These are phyloP conservation scores for Sceloporus tristichus DNA, from an alignment of 2,113 vertebrate genomes.

Conservation along the genomic window DNA sequence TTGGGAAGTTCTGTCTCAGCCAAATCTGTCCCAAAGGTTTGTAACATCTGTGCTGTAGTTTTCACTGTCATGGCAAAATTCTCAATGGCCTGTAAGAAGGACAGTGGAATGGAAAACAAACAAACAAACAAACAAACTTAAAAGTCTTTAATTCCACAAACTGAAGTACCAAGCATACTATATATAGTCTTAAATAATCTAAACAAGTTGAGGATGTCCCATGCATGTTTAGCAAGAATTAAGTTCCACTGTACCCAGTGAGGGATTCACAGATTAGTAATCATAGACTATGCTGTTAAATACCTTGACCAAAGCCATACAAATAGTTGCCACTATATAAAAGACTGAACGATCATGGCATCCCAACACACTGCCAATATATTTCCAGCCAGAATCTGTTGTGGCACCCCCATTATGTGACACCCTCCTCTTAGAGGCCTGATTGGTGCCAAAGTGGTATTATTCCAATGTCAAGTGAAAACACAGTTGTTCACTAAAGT, in stretches of 20 bases:
- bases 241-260: background rate
- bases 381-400: too few species aligned
- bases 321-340: background rate
- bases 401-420: too few species aligned
- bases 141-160: slow-evolving; percentile 7
- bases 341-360: background rate
- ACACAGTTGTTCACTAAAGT: too few species aligned
- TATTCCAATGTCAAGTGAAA: too few species aligned
- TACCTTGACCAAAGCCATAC: too few species aligned
- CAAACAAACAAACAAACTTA: background rate
- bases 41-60: slow-evolving; percentile 91
- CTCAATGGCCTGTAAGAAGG: slow-evolving; percentile 87
- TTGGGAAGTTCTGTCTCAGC: slow-evolving; percentile 92
- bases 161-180: background rate
- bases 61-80: slow-evolving; percentile 96
- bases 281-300: background rate
- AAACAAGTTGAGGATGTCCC: background rate
- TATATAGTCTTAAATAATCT: background rate
- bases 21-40: slow-evolving; percentile 89
- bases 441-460: too few species aligned
- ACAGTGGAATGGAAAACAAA: slow-evolving; percentile 18
- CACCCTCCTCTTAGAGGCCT: too few species aligned
- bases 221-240: background rate
- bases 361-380: background rate
- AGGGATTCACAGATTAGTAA: background rate